Conservation (phyloP, 2,797 vertebrate genomes). For the Pangasius larnaudii region DNA sequence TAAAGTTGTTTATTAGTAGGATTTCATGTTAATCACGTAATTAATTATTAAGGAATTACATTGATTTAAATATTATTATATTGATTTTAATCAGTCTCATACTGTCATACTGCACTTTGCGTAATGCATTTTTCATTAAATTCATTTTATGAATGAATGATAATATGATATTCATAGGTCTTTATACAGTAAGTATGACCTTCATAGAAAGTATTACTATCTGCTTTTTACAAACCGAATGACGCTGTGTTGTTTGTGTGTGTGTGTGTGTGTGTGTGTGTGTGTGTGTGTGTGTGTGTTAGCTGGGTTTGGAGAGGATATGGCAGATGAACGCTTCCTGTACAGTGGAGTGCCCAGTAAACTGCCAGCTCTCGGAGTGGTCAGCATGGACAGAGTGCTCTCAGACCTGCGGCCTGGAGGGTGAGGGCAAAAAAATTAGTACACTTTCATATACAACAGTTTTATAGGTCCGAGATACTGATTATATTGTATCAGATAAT, state of each 20-base stretch:
- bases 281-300: conserved; percentile 26
- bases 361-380: conserved; percentile 97
- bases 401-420: conserved; percentile 89
- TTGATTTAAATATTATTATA: background rate
- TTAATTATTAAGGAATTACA: background rate
- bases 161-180: background rate
- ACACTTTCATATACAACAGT: background rate
- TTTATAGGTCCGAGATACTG: background rate
- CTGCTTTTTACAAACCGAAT: background rate
- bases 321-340: conserved; percentile 96
- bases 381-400: conserved; percentile 92
- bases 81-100: background rate
- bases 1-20: too few species aligned
- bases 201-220: background rate
- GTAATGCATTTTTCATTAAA: background rate
- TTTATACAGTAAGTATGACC: background rate
- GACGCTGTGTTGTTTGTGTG: conserved; percentile 29
- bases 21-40: background rate
- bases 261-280: conserved; percentile 44
- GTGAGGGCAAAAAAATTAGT: conserved; percentile 65
- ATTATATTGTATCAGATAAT: background rate
- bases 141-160: background rate
- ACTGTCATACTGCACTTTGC: background rate
- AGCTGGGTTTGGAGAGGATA: conserved; percentile 88
- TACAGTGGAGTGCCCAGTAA: conserved; percentile 92